Percentiles rank a stretch among this genome's conserved stretches.
Conservation (phyloP, 2,113 vertebrate species). For the Pachypanchax playfairii region DNA sequence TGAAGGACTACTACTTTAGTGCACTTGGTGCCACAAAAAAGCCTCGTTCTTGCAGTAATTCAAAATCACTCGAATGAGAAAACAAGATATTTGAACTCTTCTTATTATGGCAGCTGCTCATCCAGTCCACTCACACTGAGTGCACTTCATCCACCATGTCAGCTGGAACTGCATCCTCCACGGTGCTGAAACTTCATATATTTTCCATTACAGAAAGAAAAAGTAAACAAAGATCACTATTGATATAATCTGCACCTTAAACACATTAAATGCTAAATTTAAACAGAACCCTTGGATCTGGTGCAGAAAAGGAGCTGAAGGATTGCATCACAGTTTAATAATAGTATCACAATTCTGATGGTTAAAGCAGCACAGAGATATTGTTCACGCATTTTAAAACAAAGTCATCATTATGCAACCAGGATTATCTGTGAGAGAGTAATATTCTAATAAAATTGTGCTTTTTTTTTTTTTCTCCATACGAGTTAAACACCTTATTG, state of each 20-base stretch:
- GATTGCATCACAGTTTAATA: too few species aligned
- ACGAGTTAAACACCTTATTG: too few species aligned
- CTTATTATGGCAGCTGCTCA: constrained; percentile 1
- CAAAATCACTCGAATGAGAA: background rate
- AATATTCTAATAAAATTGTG: too few species aligned
- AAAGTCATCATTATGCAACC: too few species aligned
- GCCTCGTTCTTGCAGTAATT: background rate
- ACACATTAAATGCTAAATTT: too few species aligned
- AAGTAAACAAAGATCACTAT: too few species aligned
- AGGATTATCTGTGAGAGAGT: too few species aligned
- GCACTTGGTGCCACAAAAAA: background rate
- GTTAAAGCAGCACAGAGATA: too few species aligned
- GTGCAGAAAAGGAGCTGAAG: background rate
- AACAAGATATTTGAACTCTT: constrained; percentile 1
- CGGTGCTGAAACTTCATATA: background rate
- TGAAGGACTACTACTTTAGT: background rate
- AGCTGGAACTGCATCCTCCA: background rate
- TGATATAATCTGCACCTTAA: background rate
- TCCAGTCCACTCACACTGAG: constrained; percentile 2
- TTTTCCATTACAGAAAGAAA: background rate
- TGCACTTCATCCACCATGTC: constrained; percentile 3
- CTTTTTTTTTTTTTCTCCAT: too few species aligned
- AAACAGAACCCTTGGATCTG: background rate
- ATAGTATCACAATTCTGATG: too few species aligned
- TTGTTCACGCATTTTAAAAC: too few species aligned